Conservation (phyloP, 23 tunicate genomes). For the Phallusia fumigata region DNA sequence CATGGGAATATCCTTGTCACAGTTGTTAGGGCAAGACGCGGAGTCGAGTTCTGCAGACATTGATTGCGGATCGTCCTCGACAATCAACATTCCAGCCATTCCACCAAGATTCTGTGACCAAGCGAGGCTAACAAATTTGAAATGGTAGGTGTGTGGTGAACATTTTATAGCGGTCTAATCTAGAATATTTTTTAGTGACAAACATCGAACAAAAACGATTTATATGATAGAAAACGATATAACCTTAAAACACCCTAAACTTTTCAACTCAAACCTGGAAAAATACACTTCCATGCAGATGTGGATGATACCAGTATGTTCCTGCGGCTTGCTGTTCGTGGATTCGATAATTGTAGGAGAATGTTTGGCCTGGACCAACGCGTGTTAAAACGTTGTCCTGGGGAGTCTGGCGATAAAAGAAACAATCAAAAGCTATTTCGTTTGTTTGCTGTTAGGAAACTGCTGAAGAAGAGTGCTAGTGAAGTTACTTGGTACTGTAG, state of each 20-base stretch:
- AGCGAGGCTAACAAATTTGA: no score
- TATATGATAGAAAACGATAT: no score
- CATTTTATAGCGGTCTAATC: no score
- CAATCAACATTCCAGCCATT: slow-evolving; percentile 79
- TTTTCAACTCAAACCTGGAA: slow-evolving; percentile 27
- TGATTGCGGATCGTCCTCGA: slow-evolving; percentile 55
- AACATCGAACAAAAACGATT: no score
- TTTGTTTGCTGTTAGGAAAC: no score
- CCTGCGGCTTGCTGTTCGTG: slow-evolving; percentile 34
- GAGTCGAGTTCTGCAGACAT: slow-evolving; percentile 35
- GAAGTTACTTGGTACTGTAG: no score
- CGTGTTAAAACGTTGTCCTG: slow-evolving; percentile 27
- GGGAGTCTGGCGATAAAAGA: slow-evolving; percentile 22
- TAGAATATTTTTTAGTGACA: no score
- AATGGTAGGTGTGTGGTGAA: no score
- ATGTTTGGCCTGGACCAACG: slow-evolving; percentile 13
- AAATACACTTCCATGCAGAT: slow-evolving; percentile 24
- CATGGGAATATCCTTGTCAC: slow-evolving; percentile 61
- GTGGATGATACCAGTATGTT: slow-evolving; percentile 47
- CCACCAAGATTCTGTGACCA: slow-evolving; percentile 54
- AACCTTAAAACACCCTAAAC: no score
- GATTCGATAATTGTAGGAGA: slow-evolving; percentile 15
- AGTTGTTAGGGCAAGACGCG: slow-evolving; percentile 73
- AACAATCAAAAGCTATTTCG: no score
- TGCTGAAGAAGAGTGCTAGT: no score